Evolutionary conservation across 2,888 invertebrate species (phyloP).

Genomic region (Agrenia bidenticulata): DNA sequence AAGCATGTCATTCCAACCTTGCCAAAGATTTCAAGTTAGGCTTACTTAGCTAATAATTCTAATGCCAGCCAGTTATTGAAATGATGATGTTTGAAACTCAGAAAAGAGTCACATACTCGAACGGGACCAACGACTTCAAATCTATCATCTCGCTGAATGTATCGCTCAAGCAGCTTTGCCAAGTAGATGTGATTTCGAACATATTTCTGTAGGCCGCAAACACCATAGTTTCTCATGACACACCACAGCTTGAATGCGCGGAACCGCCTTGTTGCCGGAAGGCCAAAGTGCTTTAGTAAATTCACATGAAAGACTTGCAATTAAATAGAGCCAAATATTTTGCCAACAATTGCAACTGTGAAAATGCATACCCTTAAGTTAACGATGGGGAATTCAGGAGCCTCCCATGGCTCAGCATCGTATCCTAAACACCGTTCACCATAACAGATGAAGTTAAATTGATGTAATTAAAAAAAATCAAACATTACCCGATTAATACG

Average conservation of each 20-base stretch:
- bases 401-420: constrained; percentile 21
- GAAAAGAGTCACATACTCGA: too few relatives aligned
- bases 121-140: constrained; percentile 37
- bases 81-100: too few relatives aligned
- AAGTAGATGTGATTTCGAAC: constrained; percentile 34
- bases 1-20: constrained; percentile 73
- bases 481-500: too few relatives aligned
- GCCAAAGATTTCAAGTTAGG: too few relatives aligned
- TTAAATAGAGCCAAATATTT: too few relatives aligned
- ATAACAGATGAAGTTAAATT: too few relatives aligned
- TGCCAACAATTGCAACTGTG: too few relatives aligned
- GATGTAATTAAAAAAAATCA: too few relatives aligned
- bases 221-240: constrained; percentile 42
- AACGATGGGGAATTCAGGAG: constrained; percentile 7
- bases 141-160: constrained; percentile 33
- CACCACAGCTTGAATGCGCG: constrained; percentile 39
- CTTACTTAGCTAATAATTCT: neutral
- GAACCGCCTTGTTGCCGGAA: constrained; percentile 29
- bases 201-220: constrained; percentile 33
- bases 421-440: too few relatives aligned
- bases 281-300: constrained; percentile 8
- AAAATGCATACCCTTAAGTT: constrained; percentile 5
- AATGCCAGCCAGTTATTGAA: too few relatives aligned
- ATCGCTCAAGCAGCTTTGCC: constrained; percentile 38
- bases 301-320: too few relatives aligned